These are phyloP conservation scores for Cheilosia variabilis DNA, from an alignment of 2,888 invertebrate species.

Conservation along the genomic window DNA sequence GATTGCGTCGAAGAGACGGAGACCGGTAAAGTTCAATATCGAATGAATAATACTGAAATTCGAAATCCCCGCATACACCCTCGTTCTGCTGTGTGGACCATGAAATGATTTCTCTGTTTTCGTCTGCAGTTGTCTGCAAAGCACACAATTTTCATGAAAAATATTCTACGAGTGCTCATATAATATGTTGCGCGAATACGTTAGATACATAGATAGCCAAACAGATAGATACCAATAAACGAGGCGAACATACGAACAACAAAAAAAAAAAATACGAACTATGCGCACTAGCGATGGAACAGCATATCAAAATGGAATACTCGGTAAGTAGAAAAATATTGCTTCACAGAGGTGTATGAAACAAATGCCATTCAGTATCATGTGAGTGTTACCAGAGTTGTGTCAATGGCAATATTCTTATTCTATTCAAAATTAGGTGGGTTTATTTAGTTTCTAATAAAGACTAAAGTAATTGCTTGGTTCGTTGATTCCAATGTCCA, in stretches of 20 bases:
- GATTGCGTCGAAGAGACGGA: slow-evolving; percentile 60
- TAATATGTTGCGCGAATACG: slow-evolving; percentile 49
- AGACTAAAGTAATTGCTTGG: too few relatives aligned
- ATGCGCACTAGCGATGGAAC: slow-evolving; percentile 66
- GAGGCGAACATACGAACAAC: slow-evolving; percentile 17
- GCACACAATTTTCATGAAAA: slow-evolving; percentile 51
- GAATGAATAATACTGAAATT: slow-evolving; percentile 52
- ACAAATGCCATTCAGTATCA: slow-evolving; percentile 20
- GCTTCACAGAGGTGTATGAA: neutral
- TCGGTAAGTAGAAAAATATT: slow-evolving; percentile 9
- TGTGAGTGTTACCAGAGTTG: slow-evolving; percentile 40
- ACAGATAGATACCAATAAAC: slow-evolving; percentile 41
- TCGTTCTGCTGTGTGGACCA: slow-evolving; percentile 10
- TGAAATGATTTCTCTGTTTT: slow-evolving; percentile 27
- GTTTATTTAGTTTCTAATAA: neutral
- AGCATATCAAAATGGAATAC: slow-evolving; percentile 32
- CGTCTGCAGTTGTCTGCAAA: slow-evolving; percentile 64
- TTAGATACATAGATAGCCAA: slow-evolving; percentile 21
- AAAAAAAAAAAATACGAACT: slow-evolving; percentile 17
- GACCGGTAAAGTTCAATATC: slow-evolving; percentile 71
- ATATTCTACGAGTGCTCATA: slow-evolving; percentile 12
- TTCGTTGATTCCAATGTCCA: too few relatives aligned
- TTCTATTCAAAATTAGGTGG: neutral
- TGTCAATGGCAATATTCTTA: neutral
- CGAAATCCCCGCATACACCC: slow-evolving; percentile 28